Conservation (phyloP, 2,888 invertebrate species). For the Drosophila neonasuta region DNA sequence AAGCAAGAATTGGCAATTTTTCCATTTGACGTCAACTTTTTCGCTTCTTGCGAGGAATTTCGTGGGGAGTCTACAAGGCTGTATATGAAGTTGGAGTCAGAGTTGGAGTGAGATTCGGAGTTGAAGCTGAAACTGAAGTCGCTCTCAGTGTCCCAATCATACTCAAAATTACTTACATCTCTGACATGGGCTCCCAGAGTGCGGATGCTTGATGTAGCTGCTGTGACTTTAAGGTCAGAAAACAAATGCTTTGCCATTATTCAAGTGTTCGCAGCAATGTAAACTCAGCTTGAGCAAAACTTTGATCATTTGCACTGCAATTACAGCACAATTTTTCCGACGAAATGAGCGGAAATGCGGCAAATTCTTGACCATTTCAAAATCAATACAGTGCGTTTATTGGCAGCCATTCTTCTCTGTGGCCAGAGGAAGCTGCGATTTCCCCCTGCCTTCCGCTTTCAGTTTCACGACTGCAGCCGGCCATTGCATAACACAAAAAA, state of each 20-base stretch:
- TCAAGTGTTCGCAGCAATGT: slow-evolving; percentile 23
- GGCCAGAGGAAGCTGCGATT: slow-evolving; percentile 3
- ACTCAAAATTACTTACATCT: slow-evolving; percentile 23
- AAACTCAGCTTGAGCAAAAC: slow-evolving; percentile 38
- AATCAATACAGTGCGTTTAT: slow-evolving; percentile 71
- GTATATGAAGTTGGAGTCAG: background rate
- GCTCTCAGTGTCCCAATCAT: slow-evolving; percentile 14
- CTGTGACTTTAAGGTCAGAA: slow-evolving; percentile 57
- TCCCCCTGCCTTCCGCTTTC: slow-evolving; percentile 3
- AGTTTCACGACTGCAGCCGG: slow-evolving; percentile 40
- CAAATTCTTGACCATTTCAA: slow-evolving; percentile 56
- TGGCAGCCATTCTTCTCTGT: slow-evolving; percentile 27
- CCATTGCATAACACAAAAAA: slow-evolving; percentile 47
- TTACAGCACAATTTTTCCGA: slow-evolving; percentile 46
- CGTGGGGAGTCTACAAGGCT: background rate
- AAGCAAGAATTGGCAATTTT: slow-evolving; percentile 71
- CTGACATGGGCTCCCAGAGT: slow-evolving; percentile 14
- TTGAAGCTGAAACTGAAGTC: background rate
- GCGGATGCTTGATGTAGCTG: background rate
- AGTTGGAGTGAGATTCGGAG: background rate
- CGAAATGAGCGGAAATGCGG: slow-evolving; percentile 45
- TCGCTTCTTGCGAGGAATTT: slow-evolving; percentile 16
- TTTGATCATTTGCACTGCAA: slow-evolving; percentile 73
- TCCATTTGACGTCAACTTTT: slow-evolving; percentile 62
- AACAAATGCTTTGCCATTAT: slow-evolving; percentile 67